Conservation (phyloP, 2,113 vertebrate genomes). For the Pseudorhombus dupliciocellatus region DNA sequence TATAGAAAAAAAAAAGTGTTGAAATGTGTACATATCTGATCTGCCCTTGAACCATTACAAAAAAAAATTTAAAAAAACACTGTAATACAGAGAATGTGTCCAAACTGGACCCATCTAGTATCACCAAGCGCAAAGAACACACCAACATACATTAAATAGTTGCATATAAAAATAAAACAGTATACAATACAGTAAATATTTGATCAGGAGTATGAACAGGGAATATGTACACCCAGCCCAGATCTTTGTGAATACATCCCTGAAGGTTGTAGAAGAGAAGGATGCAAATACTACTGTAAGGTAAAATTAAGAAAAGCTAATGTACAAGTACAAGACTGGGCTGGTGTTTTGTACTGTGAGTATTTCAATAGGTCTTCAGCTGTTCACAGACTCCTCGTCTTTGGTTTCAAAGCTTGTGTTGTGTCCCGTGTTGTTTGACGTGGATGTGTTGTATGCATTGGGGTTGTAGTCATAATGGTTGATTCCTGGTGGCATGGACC, state of each 20-base stretch:
- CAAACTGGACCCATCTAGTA: constrained; percentile 1
- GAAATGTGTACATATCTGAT: constrained; percentile 30
- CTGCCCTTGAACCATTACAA: not conserved
- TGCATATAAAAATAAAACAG: constrained; percentile 67
- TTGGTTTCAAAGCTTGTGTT: constrained; percentile 26
- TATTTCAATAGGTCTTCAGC: constrained; percentile 8
- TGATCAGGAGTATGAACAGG: constrained; percentile 29
- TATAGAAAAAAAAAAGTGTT: constrained; percentile 29
- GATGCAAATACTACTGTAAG: not conserved
- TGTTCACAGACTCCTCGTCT: not conserved
- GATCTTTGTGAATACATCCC: not conserved
- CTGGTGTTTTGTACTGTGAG: constrained; percentile 9
- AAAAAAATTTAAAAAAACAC: constrained; percentile 11
- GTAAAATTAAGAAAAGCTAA: constrained; percentile 3
- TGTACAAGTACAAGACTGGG: constrained; percentile 9
- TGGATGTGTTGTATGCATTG: constrained; percentile 30
- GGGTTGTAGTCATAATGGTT: constrained; percentile 64
- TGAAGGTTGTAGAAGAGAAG: constrained; percentile 4
- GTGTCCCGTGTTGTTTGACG: not conserved
- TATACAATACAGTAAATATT: constrained; percentile 42
- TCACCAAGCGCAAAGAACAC: constrained; percentile 46
- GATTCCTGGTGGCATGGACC: constrained; percentile 56
- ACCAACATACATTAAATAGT: constrained; percentile 65
- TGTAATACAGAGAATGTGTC: not conserved
- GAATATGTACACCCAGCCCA: constrained; percentile 39